These are phyloP conservation scores for Isichthys henryi DNA, from an alignment of 2,113 vertebrate species.

Conservation along the genomic window DNA sequence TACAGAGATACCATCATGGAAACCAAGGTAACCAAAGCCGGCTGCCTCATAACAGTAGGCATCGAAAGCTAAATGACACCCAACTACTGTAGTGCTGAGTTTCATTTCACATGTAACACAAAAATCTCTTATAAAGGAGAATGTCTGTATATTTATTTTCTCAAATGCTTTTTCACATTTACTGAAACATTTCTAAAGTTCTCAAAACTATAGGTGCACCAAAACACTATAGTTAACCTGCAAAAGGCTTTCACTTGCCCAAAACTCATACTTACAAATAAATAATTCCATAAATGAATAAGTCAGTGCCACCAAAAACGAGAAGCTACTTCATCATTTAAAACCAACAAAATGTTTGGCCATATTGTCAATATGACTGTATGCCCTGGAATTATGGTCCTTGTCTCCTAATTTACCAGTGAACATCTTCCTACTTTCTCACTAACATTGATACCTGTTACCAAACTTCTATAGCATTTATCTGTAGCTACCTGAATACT, in stretches of 20 bases:
- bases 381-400: neutral
- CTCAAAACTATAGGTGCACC: neutral
- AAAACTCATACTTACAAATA: neutral
- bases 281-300: neutral
- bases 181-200: neutral
- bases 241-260: neutral
- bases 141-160: neutral
- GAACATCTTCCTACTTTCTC: neutral
- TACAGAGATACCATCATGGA: slow-evolving; percentile 48
- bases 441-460: neutral
- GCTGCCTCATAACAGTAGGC: slow-evolving; percentile 6
- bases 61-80: slow-evolving; percentile 25
- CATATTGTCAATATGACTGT: neutral
- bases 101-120: neutral
- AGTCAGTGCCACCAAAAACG: neutral
- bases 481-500: neutral
- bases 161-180: neutral
- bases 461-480: too few species aligned
- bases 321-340: neutral
- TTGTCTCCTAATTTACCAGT: neutral
- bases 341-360: too few species aligned
- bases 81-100: neutral
- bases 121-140: neutral
- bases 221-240: neutral
- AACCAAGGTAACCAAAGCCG: slow-evolving; percentile 54